These are phyloP conservation scores for Spodoptera picta DNA, from an alignment of 2,888 invertebrate genomes.

Conservation along the genomic window DNA sequence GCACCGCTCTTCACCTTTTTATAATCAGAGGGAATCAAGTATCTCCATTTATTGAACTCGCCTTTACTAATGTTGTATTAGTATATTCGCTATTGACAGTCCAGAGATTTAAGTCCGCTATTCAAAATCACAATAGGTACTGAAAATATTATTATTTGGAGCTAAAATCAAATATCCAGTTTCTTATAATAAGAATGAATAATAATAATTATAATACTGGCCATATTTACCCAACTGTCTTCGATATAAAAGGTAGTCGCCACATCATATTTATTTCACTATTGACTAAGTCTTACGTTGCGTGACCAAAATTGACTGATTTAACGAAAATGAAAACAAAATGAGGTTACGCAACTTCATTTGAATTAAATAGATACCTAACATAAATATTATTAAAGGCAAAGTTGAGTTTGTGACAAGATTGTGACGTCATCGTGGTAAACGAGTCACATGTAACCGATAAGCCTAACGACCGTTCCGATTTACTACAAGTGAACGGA, in stretches of 20 bases:
- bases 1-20: conserved; percentile 79
- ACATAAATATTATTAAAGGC: conserved; percentile 51
- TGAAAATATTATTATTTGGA: neutral
- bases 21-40: conserved; percentile 80
- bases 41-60: conserved; percentile 74
- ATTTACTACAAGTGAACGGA: conserved; percentile 63
- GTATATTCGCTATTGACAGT: conserved; percentile 35
- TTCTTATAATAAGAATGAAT: no score
- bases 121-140: neutral
- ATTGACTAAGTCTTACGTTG: conserved; percentile 33
- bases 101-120: no score
- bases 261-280: no score
- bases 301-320: conserved; percentile 47
- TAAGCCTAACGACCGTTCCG: conserved; percentile 74
- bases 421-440: conserved; percentile 62
- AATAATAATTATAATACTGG: no score
- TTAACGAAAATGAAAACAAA: conserved; percentile 38
- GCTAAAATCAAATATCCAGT: no score
- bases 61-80: conserved; percentile 66
- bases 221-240: no score
- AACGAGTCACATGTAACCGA: conserved; percentile 68
- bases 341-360: conserved; percentile 46
- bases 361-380: conserved; percentile 54
- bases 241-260: no score
- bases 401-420: conserved; percentile 67